A percentile compares a stretch with the other conserved stretches of the same genome.
These are phyloP conservation scores for Flexamia atlantica DNA, from an alignment of 2,888 invertebrate genomes.

Conservation along the genomic window DNA sequence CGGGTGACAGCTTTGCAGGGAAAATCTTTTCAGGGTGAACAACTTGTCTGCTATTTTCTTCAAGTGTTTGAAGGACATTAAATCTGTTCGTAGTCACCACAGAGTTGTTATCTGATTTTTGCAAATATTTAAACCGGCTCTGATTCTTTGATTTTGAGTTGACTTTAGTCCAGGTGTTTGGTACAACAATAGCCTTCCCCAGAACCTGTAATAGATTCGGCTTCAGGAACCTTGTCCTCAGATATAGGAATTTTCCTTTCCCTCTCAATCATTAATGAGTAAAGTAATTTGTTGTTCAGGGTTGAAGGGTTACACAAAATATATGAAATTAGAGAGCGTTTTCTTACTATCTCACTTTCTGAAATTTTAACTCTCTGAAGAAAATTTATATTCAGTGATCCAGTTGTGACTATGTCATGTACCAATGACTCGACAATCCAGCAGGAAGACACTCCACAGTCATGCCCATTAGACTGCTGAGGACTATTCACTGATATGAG, in stretches of 20 bases:
- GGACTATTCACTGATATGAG: not conserved
- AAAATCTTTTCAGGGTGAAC: not conserved
- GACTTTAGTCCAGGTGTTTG: not conserved
- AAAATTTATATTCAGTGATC: not conserved
- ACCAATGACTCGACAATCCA: not conserved
- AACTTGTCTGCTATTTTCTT: not conserved
- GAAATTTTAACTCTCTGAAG: not conserved
- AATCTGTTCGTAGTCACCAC: not conserved
- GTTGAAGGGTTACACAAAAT: not conserved
- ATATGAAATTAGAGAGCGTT: not conserved
- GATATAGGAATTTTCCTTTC: not conserved
- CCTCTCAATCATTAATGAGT: not conserved
- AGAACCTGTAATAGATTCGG: not conserved
- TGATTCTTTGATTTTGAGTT: not conserved
- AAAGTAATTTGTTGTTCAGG: not conserved
- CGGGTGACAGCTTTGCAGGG: not conserved
- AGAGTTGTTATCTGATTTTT: not conserved
- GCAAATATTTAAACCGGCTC: too few species aligned
- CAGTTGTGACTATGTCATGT: not conserved
- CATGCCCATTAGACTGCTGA: not conserved
- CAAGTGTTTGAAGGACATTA: not conserved
- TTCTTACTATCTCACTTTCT: not conserved
- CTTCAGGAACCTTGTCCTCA: not conserved
- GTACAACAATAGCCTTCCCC: not conserved
- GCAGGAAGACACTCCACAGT: not conserved